Base-by-base conservation (phyloP, 2,113 vertebrate genomes). In the Amazona vittata region DNA sequence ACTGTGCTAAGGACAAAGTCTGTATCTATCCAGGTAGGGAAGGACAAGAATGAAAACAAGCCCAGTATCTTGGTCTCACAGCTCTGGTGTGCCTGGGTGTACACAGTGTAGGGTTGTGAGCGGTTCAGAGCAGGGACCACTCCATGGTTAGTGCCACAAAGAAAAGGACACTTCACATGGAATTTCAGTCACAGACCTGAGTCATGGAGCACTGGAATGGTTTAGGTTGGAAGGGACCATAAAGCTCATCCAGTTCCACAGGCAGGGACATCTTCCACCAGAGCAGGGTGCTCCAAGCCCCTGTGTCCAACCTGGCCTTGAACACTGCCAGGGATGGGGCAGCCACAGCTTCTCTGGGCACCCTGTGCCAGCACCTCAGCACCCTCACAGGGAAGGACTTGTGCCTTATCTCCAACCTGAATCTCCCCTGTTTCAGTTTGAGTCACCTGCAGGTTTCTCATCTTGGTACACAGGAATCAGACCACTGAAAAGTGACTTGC, bases 21-120 rank as follows among this genome's bases (percentile, higher is more conserved):
- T 35, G 2, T 12, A 8, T 52, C 70, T 21, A 10, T 26, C n/a
- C 15, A 25, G 35, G 28, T 18, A 39, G 33, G 49, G 50, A 64
- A 15, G 59, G 41, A 5, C 14, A 18, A 39, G 39, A 26, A 16
- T 0, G 0, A 60, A 29, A 26, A 11, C 9, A 25, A 87, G 20
- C 11, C 6, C 8, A 4, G 2, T 16, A 3, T 15, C 53, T 19
- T 3, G 2, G n/a, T 29, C 24, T 35, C 41, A 7, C 25, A 49
- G 50, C 43, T 35, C 57, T 49, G 64, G n/a, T 9, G 21, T 14
- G 26, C 17, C 47, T 24, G 47, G 67, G 10, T 25, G 79, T 69
- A 5, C 9, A 2, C 10, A 5, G 5, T 0, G 3, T 16, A 11
- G 31, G 59, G 71, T 4, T 24, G 44, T 5, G 71, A 59, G 57